Evolutionary conservation across 2,113 vertebrate species (phyloP), one percentile per base, ranked within the genome.

Genomic region (Rhinichthys klamathensis): DNA sequence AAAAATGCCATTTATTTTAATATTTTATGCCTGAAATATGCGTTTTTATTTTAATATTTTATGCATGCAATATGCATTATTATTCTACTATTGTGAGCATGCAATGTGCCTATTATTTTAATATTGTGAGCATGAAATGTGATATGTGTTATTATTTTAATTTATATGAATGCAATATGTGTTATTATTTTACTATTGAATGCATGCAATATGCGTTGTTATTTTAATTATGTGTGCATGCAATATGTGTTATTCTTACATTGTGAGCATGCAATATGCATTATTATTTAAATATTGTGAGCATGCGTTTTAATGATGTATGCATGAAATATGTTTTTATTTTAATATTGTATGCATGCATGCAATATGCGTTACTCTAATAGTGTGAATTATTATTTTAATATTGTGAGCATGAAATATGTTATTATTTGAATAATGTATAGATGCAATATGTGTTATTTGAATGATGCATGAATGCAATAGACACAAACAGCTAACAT

Each of bases 401-500:
- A 18, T 18, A 35, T 4, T 67, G 30, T 18, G 9, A 13, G 13
- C 0, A 10, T 60, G 58, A 23, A 27, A 13, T 63, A 13, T 27
- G 8, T 63, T 38, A 12, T 70, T 41, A 2, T 41, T n/a, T 70
- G 1, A 0, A 41, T n/a, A 1, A 2, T 70, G 35, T 6, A 41
- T 30, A 0, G 2, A 67, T 67, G 63, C 15, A 32, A 32, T 67
- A 18, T 67, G 12, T 1, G 1, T 65, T 65, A 7, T 32, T 67
- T 32, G 3, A 18, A 32, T 18, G 13, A 2, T n/a, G 6, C 35
- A 6, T 11, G 21, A 1, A 30, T 56, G 49, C 46, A 77, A 30
- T 80, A 87, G 90, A 41, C 90, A 38, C 32, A 38, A 70, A 70
- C 35, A 23, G 35, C 67, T 70, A 70, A 70, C 5, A 8, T 2